Conservation (phyloP, 2,797 vertebrate species). For the Pempheris klunzingeri region DNA sequence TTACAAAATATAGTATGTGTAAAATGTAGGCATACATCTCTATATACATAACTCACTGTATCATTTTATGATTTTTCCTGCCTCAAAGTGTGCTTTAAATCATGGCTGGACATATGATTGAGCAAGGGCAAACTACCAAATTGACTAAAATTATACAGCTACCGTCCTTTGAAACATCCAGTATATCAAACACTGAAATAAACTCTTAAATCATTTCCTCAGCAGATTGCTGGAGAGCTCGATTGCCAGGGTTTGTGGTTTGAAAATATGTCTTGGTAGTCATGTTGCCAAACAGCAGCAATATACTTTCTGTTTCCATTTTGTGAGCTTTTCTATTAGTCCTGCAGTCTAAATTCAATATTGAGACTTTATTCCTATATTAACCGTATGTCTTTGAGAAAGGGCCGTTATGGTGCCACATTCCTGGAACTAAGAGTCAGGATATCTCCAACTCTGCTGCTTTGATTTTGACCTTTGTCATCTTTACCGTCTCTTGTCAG, state of each 20-base stretch:
- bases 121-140: conserved; percentile 58
- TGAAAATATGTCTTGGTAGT: conserved; percentile 48
- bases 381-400: neutral
- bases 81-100: conserved; percentile 55
- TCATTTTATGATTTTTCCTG: conserved; percentile 67
- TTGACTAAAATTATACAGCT: conserved; percentile 68
- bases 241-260: conserved; percentile 67
- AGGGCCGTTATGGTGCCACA: neutral
- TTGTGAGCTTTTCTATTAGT: conserved; percentile 22
- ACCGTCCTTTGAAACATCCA: conserved; percentile 60
- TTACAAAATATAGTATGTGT: conserved; percentile 40
- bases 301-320: conserved; percentile 44
- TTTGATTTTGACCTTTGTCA: neutral
- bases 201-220: conserved; percentile 63
- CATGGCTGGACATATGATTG: conserved; percentile 47
- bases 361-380: conserved; percentile 1
- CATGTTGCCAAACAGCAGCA: conserved; percentile 47
- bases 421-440: neutral
- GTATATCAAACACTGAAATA: conserved; percentile 56
- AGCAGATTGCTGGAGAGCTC: conserved; percentile 51
- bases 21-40: conserved; percentile 36
- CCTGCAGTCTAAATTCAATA: neutral
- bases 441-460: neutral
- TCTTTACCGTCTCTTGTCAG: neutral
- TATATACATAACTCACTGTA: conserved; percentile 59